Evolutionary conservation across 1,140 invertebrate species (phyloP).

Genomic region (Mya arenaria): DNA sequence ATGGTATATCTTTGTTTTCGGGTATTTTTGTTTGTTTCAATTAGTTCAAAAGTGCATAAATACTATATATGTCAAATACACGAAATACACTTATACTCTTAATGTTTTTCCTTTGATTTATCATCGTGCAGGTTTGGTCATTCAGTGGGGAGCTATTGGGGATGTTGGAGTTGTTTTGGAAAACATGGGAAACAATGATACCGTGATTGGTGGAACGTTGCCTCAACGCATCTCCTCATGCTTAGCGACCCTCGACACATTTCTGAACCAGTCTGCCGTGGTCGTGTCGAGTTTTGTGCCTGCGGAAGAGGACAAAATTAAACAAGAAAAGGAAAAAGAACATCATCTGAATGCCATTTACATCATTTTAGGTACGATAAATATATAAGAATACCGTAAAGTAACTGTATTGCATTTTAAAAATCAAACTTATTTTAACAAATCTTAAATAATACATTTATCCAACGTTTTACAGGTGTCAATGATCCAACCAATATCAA

Average conservation of each 20-base stretch:
- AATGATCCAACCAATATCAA: conserved; percentile 91
- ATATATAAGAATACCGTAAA: background rate
- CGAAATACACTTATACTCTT: too few relatives aligned
- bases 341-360: conserved; percentile 74
- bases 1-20: too few relatives aligned
- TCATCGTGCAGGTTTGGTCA: conserved; percentile 85
- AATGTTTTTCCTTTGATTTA: too few relatives aligned
- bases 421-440: background rate
- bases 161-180: conserved; percentile 96
- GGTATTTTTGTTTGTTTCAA: too few relatives aligned
- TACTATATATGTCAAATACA: too few relatives aligned
- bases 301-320: conserved; percentile 84
- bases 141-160: conserved; percentile 99
- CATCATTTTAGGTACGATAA: conserved; percentile 78
- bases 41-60: too few relatives aligned
- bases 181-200: conserved; percentile 93
- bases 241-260: conserved; percentile 91
- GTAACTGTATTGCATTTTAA: background rate
- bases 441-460: background rate
- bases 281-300: conserved; percentile 92
- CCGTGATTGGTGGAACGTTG: conserved; percentile 93
- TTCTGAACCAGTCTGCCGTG: conserved; percentile 92
- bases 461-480: conserved; percentile 82
- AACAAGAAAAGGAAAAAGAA: conserved; percentile 52
- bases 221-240: conserved; percentile 96